Conservation (phyloP, 2,888 invertebrate species). For the Sisyra terminalis region DNA sequence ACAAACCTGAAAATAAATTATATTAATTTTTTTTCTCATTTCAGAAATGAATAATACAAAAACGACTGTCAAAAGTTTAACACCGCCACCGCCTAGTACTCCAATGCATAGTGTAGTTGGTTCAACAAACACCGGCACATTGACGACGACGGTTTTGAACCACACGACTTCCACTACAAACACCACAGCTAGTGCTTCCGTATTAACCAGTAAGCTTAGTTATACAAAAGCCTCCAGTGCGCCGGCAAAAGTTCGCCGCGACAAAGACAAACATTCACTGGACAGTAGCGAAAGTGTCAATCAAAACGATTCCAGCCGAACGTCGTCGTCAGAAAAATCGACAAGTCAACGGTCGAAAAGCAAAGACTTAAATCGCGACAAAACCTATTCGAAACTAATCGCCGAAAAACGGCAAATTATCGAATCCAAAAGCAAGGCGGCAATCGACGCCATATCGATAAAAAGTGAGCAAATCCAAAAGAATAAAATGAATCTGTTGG, state of each 20-base stretch:
- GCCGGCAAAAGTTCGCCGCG: constrained; percentile 13
- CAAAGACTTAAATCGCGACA: constrained; percentile 29
- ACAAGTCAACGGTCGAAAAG: constrained; percentile 15
- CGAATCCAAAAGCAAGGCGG: constrained; percentile 1
- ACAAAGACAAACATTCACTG: constrained; percentile 12
- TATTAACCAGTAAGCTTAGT: constrained; percentile 3
- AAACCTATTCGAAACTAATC: constrained; percentile 37
- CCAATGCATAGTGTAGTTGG: constrained; percentile 25
- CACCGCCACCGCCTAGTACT: background rate
- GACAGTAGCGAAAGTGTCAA: constrained; percentile 22
- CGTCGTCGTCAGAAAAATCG: too few species aligned
- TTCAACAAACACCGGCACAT: constrained; percentile 53
- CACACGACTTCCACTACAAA: background rate
- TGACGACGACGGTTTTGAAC: constrained; percentile 19
- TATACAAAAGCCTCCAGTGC: constrained; percentile 15
- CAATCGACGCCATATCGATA: background rate
- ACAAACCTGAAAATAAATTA: background rate
- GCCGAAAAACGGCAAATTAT: constrained; percentile 29
- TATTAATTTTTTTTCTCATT: background rate
- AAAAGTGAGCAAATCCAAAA: constrained; percentile 11
- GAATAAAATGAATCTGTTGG: constrained; percentile 14
- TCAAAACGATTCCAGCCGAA: constrained; percentile 18
- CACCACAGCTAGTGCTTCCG: constrained; percentile 8
- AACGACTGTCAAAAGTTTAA: too few species aligned
- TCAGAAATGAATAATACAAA: too few species aligned